Evolutionary conservation across 2,113 vertebrate species (phyloP), one percentile per base, ranked within the genome.

Genomic region (Xyliphius kryptos): DNA sequence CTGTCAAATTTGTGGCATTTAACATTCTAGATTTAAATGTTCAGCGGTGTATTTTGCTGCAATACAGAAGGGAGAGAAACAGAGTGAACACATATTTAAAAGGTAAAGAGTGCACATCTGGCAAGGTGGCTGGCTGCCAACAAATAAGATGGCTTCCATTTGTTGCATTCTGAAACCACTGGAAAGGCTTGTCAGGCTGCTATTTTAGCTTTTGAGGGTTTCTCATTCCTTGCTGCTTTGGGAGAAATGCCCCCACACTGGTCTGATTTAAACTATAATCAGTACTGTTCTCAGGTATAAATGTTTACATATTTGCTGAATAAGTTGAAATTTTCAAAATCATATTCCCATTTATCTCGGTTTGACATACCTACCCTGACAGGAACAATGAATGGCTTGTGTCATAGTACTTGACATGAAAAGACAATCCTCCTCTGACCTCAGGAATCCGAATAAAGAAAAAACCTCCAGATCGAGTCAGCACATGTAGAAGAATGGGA

Each of bases 11-110:
- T n/a, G n/a, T n/a, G n/a, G n/a, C n/a, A n/a, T n/a, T n/a, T n/a
- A n/a, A n/a, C n/a, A n/a, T n/a, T n/a, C n/a, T n/a, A n/a, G n/a
- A n/a, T n/a, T n/a, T n/a, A n/a, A n/a, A n/a, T n/a, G n/a, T n/a
- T n/a, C n/a, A n/a, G n/a, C n/a, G n/a, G n/a, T n/a, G n/a, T n/a
- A n/a, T n/a, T n/a, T n/a, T n/a, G n/a, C n/a, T n/a, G n/a, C n/a
- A n/a, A n/a, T n/a, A n/a, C n/a, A 41, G 41, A 63, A n/a, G 57
- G 22, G 44, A 60, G 37, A 5, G 62, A 61, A 59, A 75, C 71
- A 63, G 61, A 79, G 74, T 67, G 69, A 71, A 75, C 75, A 79
- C 75, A 77, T 72, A 74, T 73, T 72, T 58, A 53, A 48, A 64
- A 66, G 76, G 76, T 56, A 71, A 70, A 44, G 47, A 20, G 60